Evolutionary conservation across 2,888 invertebrate species (phyloP).

Genomic region (Agonopterix alstromeriana): DNA sequence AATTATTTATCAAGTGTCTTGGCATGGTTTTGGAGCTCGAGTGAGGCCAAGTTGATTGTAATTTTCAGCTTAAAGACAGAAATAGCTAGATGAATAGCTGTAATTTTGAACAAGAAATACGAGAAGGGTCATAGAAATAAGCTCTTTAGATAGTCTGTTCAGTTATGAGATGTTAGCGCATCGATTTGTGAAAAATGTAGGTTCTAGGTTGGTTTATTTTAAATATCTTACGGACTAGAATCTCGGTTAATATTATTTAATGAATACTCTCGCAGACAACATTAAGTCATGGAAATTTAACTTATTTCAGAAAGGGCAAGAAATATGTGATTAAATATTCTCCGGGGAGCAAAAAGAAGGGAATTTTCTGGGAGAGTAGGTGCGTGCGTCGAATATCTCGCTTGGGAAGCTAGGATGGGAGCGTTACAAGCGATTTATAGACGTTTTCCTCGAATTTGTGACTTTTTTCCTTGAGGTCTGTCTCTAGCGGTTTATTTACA

Average conservation of each 20-base stretch:
- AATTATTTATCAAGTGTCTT: not conserved
- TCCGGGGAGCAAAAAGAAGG: conserved; percentile 19
- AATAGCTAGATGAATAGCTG: too few relatives aligned
- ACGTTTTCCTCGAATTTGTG: conserved; percentile 29
- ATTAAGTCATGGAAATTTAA: too few relatives aligned
- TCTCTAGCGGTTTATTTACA: conserved; percentile 24
- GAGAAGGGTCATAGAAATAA: too few relatives aligned
- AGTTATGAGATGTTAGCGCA: too few relatives aligned
- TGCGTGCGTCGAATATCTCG: conserved; percentile 31
- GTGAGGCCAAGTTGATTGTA: not conserved
- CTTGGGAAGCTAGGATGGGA: conserved; percentile 13
- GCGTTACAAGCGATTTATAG: conserved; percentile 33
- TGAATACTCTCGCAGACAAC: too few relatives aligned
- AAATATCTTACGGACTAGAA: too few relatives aligned
- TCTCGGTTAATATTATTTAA: too few relatives aligned
- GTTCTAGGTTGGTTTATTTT: too few relatives aligned
- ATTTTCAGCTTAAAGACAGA: too few relatives aligned
- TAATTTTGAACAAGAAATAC: too few relatives aligned
- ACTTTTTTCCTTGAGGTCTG: conserved; percentile 12
- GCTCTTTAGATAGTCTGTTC: too few relatives aligned
- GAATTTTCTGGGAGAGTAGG: conserved; percentile 25
- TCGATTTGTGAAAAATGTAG: too few relatives aligned
- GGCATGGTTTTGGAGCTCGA: not conserved
- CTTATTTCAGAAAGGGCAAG: not conserved
- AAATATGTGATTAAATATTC: conserved; percentile 18